Percentiles rank a stretch among this genome's conserved stretches.
phyloP scores from a whole-genome alignment of 2,797 vertebrate genomes.

The Coracias cyanogaster region DNA sequence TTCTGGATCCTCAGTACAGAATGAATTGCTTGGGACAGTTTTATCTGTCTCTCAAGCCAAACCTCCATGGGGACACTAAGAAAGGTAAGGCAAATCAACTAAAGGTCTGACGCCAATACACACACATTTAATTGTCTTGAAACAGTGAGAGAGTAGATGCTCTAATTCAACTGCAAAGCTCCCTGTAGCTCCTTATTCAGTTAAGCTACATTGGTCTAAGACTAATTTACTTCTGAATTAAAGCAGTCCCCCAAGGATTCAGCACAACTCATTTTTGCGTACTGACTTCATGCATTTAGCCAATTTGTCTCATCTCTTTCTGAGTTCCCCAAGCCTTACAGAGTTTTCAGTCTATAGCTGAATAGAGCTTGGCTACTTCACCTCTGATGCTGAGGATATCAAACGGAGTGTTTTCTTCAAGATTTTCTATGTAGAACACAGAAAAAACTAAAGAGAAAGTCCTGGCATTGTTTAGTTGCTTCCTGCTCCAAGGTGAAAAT shows the following conservation, averaged over 20 bases:
- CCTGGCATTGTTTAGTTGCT: background rate
- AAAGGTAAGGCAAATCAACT: conserved; percentile 6
- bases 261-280: conserved; percentile 16
- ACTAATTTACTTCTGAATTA: conserved; percentile 59
- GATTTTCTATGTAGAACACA: background rate
- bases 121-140: conserved; percentile 30
- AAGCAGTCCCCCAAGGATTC: conserved; percentile 21
- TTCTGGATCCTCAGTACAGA: background rate
- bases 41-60: background rate
- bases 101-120: background rate
- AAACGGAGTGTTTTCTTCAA: background rate
- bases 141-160: conserved; percentile 7
- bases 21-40: background rate
- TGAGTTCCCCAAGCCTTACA: background rate
- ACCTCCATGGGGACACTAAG: background rate
- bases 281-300: conserved; percentile 5
- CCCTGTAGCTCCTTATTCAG: conserved; percentile 47
- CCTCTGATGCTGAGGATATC: background rate
- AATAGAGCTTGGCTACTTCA: background rate
- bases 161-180: conserved; percentile 51
- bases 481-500: background rate
- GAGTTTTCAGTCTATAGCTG: background rate
- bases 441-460: background rate
- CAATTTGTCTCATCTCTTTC: background rate
- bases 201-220: conserved; percentile 43